These are phyloP conservation scores for Rhabdornis inornatus DNA, from an alignment of 2,113 vertebrate genomes.

Conservation along the genomic window DNA sequence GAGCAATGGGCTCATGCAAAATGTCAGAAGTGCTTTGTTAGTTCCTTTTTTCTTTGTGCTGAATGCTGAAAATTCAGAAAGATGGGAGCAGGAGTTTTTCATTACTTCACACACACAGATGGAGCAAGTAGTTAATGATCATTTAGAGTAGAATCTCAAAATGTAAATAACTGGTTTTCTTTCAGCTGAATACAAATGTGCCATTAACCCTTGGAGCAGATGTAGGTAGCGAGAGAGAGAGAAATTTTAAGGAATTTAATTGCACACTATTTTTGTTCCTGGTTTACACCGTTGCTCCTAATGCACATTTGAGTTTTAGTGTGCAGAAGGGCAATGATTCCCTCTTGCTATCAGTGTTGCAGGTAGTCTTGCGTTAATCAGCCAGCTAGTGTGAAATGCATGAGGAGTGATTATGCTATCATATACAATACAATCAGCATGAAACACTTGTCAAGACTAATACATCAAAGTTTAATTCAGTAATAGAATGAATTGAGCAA, in stretches of 20 bases:
- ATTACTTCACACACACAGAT: not conserved
- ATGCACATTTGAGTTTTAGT: not conserved
- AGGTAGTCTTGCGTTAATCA: slow-evolving; percentile 81
- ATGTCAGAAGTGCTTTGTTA: not conserved
- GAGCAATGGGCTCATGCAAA: not conserved
- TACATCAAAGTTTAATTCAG: slow-evolving; percentile 82
- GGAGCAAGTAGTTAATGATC: not conserved
- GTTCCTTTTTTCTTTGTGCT: not conserved
- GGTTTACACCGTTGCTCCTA: slow-evolving; percentile 22
- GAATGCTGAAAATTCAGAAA: not conserved
- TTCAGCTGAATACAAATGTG: not conserved
- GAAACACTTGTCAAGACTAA: slow-evolving; percentile 80
- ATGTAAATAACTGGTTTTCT: not conserved
- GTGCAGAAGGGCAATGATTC: slow-evolving; percentile 50
- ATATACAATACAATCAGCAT: slow-evolving; percentile 78
- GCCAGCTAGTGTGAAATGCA: slow-evolving; percentile 74
- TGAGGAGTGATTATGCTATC: slow-evolving; percentile 81
- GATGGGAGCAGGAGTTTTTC: not conserved
- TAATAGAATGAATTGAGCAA: slow-evolving; percentile 76
- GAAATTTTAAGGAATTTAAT: not conserved
- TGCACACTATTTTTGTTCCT: not conserved
- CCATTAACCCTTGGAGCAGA: not conserved
- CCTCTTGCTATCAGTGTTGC: slow-evolving; percentile 60
- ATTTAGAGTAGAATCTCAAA: not conserved
- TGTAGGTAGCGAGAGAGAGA: not conserved